Conservation (phyloP, 2,888 invertebrate genomes). For the Lasioglossum lativentre region DNA sequence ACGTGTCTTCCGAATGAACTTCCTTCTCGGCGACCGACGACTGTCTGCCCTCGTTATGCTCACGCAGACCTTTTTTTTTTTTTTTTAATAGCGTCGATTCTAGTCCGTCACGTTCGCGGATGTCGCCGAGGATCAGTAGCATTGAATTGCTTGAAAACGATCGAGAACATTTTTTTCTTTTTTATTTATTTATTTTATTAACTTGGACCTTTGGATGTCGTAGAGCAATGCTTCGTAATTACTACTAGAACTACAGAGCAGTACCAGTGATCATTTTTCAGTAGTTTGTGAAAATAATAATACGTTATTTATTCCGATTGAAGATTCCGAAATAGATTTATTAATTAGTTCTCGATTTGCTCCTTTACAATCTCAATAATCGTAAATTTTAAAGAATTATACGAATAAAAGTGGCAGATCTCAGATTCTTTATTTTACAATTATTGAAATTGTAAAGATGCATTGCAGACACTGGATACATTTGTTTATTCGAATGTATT, state of each 20-base stretch:
- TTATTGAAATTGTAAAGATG: too few species aligned
- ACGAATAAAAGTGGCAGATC: neutral
- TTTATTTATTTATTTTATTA: neutral
- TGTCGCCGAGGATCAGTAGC: neutral
- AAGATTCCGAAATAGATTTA: too few species aligned
- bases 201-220: neutral
- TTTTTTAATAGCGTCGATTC: constrained; percentile 45
- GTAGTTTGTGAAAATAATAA: too few species aligned
- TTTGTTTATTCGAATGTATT: too few species aligned
- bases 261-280: too few species aligned
- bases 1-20: constrained; percentile 49
- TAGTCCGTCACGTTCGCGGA: neutral
- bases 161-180: neutral
- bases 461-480: too few species aligned
- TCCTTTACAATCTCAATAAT: too few species aligned
- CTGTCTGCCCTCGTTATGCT: neutral
- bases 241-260: too few species aligned
- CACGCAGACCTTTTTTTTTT: constrained; percentile 3
- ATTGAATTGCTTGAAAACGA: neutral
- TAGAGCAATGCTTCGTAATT: too few species aligned
- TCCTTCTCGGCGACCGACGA: constrained; percentile 28
- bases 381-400: neutral
- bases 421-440: too few species aligned
- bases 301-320: too few species aligned
- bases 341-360: too few species aligned